Percentiles rank a stretch among this genome's conserved stretches.
Conservation (phyloP, 2,113 vertebrate species). For the Bagarius yarrelli region DNA sequence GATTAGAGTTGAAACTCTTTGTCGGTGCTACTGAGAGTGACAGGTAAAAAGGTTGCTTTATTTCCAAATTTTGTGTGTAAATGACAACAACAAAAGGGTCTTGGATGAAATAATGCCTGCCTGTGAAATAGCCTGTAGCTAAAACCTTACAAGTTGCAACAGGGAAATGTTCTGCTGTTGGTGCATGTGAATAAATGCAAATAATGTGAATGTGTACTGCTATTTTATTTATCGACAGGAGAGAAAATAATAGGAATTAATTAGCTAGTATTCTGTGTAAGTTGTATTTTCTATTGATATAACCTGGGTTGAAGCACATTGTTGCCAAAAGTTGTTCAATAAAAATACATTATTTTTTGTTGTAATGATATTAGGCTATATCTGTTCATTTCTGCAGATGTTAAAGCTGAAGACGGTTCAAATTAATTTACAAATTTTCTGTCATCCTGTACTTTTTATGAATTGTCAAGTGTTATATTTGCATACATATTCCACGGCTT, state of each 20-base stretch:
- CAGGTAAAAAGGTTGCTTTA: slow-evolving; percentile 32
- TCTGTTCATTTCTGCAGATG: slow-evolving; percentile 52
- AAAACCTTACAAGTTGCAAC: slow-evolving; percentile 14
- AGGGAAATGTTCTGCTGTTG: neutral
- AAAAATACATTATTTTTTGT: too few species aligned
- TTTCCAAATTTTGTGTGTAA: slow-evolving; percentile 5
- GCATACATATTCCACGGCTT: neutral
- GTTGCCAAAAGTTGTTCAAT: too few species aligned
- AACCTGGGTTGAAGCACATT: neutral
- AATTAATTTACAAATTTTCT: slow-evolving; percentile 35
- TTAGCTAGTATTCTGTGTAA: neutral
- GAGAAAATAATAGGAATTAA: neutral
- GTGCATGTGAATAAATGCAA: neutral
- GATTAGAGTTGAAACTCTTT: slow-evolving; percentile 27
- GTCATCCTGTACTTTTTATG: slow-evolving; percentile 39
- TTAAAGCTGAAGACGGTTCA: slow-evolving; percentile 4
- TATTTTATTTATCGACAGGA: neutral
- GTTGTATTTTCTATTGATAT: neutral
- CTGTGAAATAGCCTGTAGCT: slow-evolving; percentile 1
- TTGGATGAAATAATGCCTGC: neutral
- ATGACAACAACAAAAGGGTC: slow-evolving; percentile 1
- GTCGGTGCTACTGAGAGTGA: slow-evolving; percentile 29
- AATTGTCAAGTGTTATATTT: slow-evolving; percentile 32
- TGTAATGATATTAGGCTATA: slow-evolving; percentile 36
- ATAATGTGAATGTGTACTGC: neutral